Percentiles rank a stretch among this genome's conserved stretches.
phyloP scores from a whole-genome alignment of 2,113 vertebrate genomes.

The Pelecanus crispus region DNA sequence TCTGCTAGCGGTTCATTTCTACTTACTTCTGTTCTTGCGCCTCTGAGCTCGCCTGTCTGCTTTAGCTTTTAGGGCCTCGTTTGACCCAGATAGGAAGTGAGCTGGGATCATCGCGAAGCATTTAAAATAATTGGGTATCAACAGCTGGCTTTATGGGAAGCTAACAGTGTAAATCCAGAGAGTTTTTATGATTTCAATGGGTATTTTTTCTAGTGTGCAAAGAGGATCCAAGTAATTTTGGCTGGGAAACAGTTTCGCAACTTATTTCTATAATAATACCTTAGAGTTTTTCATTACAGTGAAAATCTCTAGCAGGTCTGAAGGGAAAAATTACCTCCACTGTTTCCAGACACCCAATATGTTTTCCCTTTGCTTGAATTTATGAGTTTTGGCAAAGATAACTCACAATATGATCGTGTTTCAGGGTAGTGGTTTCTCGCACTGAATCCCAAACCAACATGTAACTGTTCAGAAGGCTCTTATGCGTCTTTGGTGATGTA shows the following conservation, averaged over 20 bases:
- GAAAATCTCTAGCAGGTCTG: conserved; percentile 41
- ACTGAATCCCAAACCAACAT: neutral
- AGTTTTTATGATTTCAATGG: conserved; percentile 33
- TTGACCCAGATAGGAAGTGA: conserved; percentile 51
- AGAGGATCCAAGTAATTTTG: conserved; percentile 42
- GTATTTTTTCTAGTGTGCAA: neutral
- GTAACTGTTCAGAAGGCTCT: neutral
- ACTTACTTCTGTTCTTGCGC: neutral
- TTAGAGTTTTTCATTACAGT: conserved; percentile 46
- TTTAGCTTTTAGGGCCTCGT: neutral
- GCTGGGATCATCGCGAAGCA: conserved; percentile 9
- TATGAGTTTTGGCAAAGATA: conserved; percentile 12
- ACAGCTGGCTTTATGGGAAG: conserved; percentile 45
- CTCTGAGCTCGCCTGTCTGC: neutral
- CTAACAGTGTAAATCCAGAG: conserved; percentile 27
- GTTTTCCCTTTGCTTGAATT: conserved; percentile 26
- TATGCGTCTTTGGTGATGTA: neutral
- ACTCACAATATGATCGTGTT: neutral
- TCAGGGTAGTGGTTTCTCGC: neutral
- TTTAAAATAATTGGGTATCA: conserved; percentile 54
- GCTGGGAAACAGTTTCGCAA: conserved; percentile 21
- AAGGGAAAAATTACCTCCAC: neutral
- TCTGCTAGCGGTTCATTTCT: neutral
- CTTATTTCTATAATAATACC: conserved; percentile 12
- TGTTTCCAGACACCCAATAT: neutral